Conservation (phyloP, 2,113 vertebrate genomes). For the Pogonocichla stellata region DNA sequence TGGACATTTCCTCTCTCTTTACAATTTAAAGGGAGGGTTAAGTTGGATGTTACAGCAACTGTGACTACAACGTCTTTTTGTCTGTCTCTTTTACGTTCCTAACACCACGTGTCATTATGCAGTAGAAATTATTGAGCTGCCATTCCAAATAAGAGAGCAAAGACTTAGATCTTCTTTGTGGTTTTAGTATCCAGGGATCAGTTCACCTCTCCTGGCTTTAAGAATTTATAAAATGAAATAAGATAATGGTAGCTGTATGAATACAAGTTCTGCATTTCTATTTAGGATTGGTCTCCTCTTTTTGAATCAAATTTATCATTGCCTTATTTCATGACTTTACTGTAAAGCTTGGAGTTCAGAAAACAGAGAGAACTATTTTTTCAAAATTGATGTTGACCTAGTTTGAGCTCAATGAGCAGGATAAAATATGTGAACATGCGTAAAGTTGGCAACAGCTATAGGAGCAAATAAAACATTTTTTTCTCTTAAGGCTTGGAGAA, state of each 20-base stretch:
- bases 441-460: slow-evolving; percentile 7
- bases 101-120: not conserved
- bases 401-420: not conserved
- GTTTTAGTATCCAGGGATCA: not conserved
- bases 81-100: not conserved
- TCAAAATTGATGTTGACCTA: not conserved
- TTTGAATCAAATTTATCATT: not conserved
- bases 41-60: not conserved
- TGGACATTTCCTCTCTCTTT: not conserved
- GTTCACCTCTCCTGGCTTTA: not conserved
- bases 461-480: not conserved
- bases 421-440: not conserved
- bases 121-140: not conserved
- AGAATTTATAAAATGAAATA: not conserved
- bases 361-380: not conserved
- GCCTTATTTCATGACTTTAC: not conserved
- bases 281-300: not conserved
- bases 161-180: not conserved
- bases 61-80: not conserved
- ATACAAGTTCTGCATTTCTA: not conserved
- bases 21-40: not conserved
- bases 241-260: not conserved
- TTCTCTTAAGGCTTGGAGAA: not conserved
- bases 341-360: not conserved
- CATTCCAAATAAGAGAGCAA: not conserved